Evolutionary conservation across 1,140 invertebrate species (phyloP), one percentile per base, ranked within the genome.

Genomic region (Brachionus koreanus): DNA sequence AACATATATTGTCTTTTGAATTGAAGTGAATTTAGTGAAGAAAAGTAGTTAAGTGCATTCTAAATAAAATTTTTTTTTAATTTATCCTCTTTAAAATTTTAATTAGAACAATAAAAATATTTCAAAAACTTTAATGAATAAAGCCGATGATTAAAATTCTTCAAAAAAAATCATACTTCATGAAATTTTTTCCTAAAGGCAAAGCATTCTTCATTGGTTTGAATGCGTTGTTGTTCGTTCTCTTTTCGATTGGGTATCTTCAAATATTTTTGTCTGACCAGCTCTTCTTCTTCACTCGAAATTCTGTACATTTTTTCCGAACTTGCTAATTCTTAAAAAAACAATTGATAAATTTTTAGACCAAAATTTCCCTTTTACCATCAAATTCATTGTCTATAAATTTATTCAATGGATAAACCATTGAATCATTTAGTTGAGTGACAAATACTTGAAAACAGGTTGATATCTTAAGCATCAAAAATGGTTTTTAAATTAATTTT

Each of bases 361-460:
- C 19, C 10, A 42, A 23, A 72, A 42, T 42, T 42, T 43, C 5
- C 16, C 13, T 42, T 19, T 10, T 46, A 74, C 69, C 69, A 74
- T 74, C 69, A 46, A 74, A 74, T 25, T 74, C 69, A 12, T 25
- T 46, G 6, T 74, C 69, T 74, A 74, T 46, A 25, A 74, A 46
- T 25, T 74, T 74, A 25, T 46, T 74, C 25, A 74, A 74, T 46
- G 69, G 69, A 74, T 74, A 74, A 46, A 74, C 25, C 42, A 74
- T 46, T 7, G 69, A 19, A 33, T 74, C 69, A 29, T 74, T 74
- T 3, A 74, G 9, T 25, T 74, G 69, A 13, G 69, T 74, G 9
- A 74, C 69, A 46, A 74, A 46, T 12, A 74, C 69, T 74, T 74
- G 69, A 74, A 74, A 74, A 19, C 69, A 74, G 5, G 39, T 74